Percentiles rank a stretch among this genome's conserved stretches.
These are phyloP conservation scores for Cladopsammia gracilis DNA, from an alignment of 64 coral and sea anemone species.

Conservation along the genomic window DNA sequence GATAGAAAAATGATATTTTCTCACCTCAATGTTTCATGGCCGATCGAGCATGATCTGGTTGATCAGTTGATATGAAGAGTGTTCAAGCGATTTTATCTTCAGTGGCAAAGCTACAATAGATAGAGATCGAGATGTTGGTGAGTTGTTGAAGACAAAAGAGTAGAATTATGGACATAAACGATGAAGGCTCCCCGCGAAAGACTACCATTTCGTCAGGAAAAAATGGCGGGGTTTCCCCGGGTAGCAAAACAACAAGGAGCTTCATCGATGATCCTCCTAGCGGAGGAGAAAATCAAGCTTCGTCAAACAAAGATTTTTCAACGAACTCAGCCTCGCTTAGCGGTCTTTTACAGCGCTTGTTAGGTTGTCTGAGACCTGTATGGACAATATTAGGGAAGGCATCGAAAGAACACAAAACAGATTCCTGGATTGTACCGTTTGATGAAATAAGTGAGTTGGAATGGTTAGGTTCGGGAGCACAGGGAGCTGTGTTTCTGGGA, in stretches of 20 bases:
- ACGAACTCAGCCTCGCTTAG: slow-evolving; percentile 37
- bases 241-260: background rate
- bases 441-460: slow-evolving; percentile 91
- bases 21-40: background rate
- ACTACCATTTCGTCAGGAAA: background rate
- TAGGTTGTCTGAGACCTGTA: slow-evolving; percentile 89
- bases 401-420: slow-evolving; percentile 77
- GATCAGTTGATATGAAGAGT: background rate
- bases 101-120: background rate
- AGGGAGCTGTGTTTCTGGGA: slow-evolving; percentile 90
- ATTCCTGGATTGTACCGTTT: slow-evolving; percentile 87
- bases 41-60: background rate
- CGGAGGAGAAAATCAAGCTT: background rate
- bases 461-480: slow-evolving; percentile 91
- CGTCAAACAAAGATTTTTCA: slow-evolving; percentile 30
- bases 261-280: background rate
- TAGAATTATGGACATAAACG: slow-evolving; percentile 19
- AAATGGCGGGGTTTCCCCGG: slow-evolving; percentile 42
- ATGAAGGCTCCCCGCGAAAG: background rate
- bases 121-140: background rate
- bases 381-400: slow-evolving; percentile 90
- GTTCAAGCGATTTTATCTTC: slow-evolving; percentile 4
- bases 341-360: slow-evolving; percentile 81
- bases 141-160: slow-evolving; percentile 6
- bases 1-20: slow-evolving; percentile 33